Conservation (phyloP, 2,113 vertebrate genomes). For the Lanius collurio region DNA sequence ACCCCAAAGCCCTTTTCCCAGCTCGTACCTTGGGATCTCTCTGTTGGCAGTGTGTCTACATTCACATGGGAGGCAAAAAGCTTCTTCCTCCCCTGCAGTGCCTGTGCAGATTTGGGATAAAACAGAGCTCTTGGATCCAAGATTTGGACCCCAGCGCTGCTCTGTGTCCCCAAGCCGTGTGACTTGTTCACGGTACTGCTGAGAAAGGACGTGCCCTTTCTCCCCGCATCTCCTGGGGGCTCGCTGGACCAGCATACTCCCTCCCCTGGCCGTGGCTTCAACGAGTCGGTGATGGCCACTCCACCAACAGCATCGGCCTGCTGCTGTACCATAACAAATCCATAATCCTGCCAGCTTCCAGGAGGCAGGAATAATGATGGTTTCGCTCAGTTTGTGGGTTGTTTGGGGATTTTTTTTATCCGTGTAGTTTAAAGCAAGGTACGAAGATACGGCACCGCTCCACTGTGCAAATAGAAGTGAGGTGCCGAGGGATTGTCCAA, state of each 20-base stretch:
- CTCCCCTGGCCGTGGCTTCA: background rate
- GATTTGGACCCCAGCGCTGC: background rate
- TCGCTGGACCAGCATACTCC: rapidly evolving
- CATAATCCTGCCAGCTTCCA: background rate
- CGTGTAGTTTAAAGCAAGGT: background rate
- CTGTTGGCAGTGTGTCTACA: rapidly evolving
- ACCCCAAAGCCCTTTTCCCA: background rate
- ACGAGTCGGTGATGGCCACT: background rate
- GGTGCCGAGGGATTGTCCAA: too few relatives aligned
- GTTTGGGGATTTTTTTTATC: rapidly evolving
- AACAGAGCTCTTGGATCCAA: background rate
- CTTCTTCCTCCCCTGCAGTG: background rate
- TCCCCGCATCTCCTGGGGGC: background rate
- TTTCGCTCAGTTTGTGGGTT: background rate
- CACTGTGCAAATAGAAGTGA: rapidly evolving
- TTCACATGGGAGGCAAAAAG: rapidly evolving
- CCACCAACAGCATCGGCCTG: background rate
- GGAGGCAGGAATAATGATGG: background rate
- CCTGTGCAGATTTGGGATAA: too few relatives aligned
- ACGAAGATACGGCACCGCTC: too few relatives aligned
- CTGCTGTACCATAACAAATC: background rate
- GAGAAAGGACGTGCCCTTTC: too few relatives aligned
- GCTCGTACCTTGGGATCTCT: background rate
- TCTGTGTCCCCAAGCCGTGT: rapidly evolving
- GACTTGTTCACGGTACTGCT: rapidly evolving